These are phyloP conservation scores for Polydrusus cervinus DNA, from an alignment of 2,888 invertebrate species.

Conservation along the genomic window DNA sequence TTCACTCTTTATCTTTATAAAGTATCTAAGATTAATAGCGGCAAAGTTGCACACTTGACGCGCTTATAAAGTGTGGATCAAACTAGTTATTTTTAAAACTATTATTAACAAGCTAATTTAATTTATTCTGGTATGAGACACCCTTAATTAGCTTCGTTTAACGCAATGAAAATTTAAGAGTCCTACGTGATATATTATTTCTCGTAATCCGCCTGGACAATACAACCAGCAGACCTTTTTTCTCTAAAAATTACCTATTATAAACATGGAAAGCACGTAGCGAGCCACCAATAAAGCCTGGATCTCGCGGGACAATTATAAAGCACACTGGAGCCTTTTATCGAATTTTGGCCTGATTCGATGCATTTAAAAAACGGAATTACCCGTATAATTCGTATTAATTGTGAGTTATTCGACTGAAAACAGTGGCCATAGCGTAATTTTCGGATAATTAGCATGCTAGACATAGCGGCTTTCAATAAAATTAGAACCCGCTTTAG, in stretches of 20 bases:
- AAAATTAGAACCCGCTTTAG: conserved; percentile 1
- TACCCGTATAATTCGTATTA: conserved; percentile 48
- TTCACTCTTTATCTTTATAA: too few relatives aligned
- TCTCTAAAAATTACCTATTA: conserved; percentile 14
- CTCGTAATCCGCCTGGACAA: not conserved
- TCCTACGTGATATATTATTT: conserved; percentile 9
- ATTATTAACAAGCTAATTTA: too few relatives aligned
- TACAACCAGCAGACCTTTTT: conserved; percentile 11
- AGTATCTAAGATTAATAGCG: too few relatives aligned
- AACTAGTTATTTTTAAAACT: too few relatives aligned
- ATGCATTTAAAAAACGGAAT: conserved; percentile 49
- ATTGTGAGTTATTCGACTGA: conserved; percentile 42
- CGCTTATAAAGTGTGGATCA: too few relatives aligned
- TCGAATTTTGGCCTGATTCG: conserved; percentile 43
- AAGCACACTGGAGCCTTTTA: conserved; percentile 38
- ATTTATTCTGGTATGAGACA: too few relatives aligned
- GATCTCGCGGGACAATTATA: conserved; percentile 43
- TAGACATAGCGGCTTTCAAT: not conserved
- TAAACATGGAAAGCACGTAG: conserved; percentile 32
- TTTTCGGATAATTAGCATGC: conserved; percentile 25
- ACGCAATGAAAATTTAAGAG: conserved; percentile 12
- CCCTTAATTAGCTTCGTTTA: not conserved
- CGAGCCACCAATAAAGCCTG: conserved; percentile 22
- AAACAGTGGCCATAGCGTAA: conserved; percentile 24
- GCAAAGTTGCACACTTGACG: too few relatives aligned